These are phyloP conservation scores for Petrophora chlorosata DNA, from an alignment of 2,888 invertebrate genomes.

Conservation along the genomic window DNA sequence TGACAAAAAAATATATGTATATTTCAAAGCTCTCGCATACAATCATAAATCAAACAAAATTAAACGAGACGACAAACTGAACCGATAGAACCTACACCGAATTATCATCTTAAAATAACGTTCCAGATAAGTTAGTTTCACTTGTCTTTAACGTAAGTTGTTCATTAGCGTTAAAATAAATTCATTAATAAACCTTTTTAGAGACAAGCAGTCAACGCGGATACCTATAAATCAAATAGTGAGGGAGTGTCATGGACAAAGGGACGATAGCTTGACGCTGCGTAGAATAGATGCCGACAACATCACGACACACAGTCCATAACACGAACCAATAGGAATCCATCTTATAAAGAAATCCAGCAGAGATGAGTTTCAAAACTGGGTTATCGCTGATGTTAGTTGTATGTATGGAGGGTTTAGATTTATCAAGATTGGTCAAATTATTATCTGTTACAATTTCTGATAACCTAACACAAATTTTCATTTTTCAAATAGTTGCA, in stretches of 20 bases:
- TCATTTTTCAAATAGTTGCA: too few species aligned
- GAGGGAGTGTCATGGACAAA: conserved; percentile 81
- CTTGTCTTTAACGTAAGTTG: conserved; percentile 78
- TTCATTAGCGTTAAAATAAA: conserved; percentile 83
- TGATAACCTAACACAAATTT: too few species aligned
- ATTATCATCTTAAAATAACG: conserved; percentile 64
- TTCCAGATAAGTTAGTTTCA: conserved; percentile 76
- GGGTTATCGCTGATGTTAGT: too few species aligned
- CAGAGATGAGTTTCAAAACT: too few species aligned
- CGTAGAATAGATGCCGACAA: conserved; percentile 33
- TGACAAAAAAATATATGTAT: conserved; percentile 3
- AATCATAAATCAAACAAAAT: conserved; percentile 21
- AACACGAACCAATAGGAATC: background rate
- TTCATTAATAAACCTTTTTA: conserved; percentile 77
- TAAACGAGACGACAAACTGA: conserved; percentile 29
- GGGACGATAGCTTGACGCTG: conserved; percentile 65
- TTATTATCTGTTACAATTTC: too few species aligned
- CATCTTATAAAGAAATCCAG: background rate
- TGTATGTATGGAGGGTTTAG: too few species aligned
- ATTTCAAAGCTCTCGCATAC: background rate
- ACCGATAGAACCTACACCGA: conserved; percentile 30
- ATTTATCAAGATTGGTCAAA: too few species aligned
- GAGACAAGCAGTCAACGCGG: conserved; percentile 78
- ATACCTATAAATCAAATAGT: conserved; percentile 83
- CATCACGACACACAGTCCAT: conserved; percentile 50